Conservation (phyloP, 2,113 vertebrate species). For the Chloropsis cyanopogon region DNA sequence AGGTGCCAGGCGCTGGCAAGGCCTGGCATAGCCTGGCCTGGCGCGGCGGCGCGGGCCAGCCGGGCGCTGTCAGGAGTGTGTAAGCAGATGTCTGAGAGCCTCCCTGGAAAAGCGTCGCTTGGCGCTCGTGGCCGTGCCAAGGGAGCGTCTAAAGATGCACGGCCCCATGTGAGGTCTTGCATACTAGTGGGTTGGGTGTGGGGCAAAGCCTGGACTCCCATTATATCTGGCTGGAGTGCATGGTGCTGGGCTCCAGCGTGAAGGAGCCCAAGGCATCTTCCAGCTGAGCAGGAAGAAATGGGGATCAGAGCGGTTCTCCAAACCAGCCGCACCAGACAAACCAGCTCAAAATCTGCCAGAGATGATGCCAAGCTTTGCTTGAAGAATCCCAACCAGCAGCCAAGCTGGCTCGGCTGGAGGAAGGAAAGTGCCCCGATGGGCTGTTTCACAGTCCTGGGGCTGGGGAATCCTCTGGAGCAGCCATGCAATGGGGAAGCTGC, state of each 20-base stretch:
- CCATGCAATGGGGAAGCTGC: background rate
- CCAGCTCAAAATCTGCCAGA: constrained; percentile 26
- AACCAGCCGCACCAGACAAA: constrained; percentile 12
- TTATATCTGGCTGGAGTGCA: fast-evolving
- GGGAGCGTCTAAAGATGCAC: background rate
- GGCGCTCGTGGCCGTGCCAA: background rate
- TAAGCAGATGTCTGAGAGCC: background rate
- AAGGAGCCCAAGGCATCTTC: background rate
- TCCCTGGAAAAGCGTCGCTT: background rate
- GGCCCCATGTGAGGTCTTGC: fast-evolving
- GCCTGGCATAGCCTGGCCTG: background rate
- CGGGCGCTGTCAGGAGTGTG: background rate
- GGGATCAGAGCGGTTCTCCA: background rate
- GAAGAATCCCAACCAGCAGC: constrained; percentile 20
- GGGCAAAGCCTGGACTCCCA: background rate
- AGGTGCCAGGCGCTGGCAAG: background rate
- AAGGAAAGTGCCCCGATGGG: background rate
- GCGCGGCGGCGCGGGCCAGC: background rate
- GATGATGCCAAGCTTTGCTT: constrained; percentile 10
- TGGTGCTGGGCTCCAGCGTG: background rate
- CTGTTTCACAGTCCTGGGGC: background rate
- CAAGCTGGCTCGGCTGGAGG: background rate
- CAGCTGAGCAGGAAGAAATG: background rate
- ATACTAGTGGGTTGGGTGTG: background rate
- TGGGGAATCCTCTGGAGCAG: background rate